Evolutionary conservation across 2,113 vertebrate genomes (phyloP).

Genomic region (Pseudopodoces humilis): DNA sequence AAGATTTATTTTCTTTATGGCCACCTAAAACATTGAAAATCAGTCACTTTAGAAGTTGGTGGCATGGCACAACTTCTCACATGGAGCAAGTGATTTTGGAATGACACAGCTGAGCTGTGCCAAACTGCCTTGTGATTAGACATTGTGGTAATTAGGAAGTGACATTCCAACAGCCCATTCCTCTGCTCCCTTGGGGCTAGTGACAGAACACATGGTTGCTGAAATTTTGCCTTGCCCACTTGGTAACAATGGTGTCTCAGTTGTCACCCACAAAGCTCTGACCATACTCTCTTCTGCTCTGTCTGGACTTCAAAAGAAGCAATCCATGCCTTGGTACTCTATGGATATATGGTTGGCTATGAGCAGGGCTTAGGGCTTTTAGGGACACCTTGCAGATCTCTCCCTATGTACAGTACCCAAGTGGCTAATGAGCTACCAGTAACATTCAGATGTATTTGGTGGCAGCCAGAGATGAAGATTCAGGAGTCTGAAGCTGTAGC

Average conservation of each 20-base stretch:
- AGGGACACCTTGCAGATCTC: not conserved
- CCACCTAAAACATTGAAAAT: slow-evolving; percentile 80
- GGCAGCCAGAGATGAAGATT: not conserved
- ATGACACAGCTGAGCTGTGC: too few species aligned
- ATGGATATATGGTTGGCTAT: not conserved
- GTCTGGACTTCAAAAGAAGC: not conserved
- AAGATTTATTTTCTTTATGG: slow-evolving; percentile 54
- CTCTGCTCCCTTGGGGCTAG: too few species aligned
- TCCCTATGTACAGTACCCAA: not conserved
- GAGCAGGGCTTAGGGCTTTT: not conserved
- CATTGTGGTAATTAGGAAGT: too few species aligned
- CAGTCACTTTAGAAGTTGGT: not conserved
- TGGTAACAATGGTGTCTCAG: not conserved
- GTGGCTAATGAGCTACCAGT: not conserved
- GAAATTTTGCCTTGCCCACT: not conserved
- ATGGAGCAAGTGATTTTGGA: too few species aligned
- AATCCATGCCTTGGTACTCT: not conserved
- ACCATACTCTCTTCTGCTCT: not conserved
- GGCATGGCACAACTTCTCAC: not conserved
- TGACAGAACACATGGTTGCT: not conserved
- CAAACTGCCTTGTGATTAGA: too few species aligned
- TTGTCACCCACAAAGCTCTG: not conserved
- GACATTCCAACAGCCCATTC: too few species aligned
- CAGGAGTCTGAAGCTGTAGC: not conserved
- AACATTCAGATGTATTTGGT: not conserved